These are phyloP conservation scores for Platycnemis pennipes DNA, from an alignment of 2,888 invertebrate genomes.

Conservation along the genomic window DNA sequence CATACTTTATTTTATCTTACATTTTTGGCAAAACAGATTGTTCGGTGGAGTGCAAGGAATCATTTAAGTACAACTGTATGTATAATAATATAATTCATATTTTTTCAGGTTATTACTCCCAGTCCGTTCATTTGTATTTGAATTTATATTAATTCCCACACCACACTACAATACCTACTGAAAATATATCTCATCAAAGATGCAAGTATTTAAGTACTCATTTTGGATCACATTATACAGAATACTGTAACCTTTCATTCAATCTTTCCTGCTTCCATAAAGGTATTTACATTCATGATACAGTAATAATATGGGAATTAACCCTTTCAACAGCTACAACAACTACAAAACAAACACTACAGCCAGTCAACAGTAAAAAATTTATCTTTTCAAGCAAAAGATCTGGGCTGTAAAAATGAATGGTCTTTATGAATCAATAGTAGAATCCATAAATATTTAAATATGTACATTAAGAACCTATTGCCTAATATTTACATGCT, in stretches of 20 bases:
- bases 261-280: constrained; percentile 37
- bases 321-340: constrained; percentile 65
- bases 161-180: constrained; percentile 63
- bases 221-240: constrained; percentile 48
- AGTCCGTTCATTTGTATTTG: constrained; percentile 57
- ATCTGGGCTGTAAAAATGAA: constrained; percentile 58
- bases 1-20: constrained; percentile 67
- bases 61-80: constrained; percentile 52
- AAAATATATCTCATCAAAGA: constrained; percentile 65
- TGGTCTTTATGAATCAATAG: constrained; percentile 60
- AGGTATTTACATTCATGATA: constrained; percentile 62
- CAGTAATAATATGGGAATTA: constrained; percentile 27
- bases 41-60: constrained; percentile 59
- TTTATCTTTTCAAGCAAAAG: constrained; percentile 54
- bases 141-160: constrained; percentile 62
- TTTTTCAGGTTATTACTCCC: constrained; percentile 42
- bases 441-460: constrained; percentile 58
- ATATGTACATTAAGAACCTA: constrained; percentile 61
- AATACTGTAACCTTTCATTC: constrained; percentile 59
- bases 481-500: constrained; percentile 61
- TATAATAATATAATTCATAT: constrained; percentile 63
- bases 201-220: constrained; percentile 57
- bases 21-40: constrained; percentile 65
- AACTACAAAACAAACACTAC: constrained; percentile 57
- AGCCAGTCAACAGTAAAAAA: constrained; percentile 63